Evolutionary conservation across 2,113 vertebrate species (phyloP).

Genomic region (Sander vitreus): DNA sequence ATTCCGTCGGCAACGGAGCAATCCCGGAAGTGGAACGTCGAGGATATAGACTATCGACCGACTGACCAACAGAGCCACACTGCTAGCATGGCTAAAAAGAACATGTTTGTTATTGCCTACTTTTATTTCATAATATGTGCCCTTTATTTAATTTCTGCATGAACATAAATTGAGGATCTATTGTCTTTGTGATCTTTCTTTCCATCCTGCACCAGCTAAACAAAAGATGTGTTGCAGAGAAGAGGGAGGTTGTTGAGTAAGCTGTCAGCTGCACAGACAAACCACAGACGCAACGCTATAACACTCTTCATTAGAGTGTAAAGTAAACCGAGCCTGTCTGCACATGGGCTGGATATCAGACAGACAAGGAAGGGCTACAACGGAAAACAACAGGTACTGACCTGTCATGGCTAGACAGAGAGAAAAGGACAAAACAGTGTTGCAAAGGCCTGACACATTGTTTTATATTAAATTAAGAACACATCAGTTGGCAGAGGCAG

Average conservation of each 20-base stretch:
- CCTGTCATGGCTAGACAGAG: neutral
- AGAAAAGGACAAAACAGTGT: neutral
- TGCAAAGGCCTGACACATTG: neutral
- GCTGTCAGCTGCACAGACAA: slow-evolving; percentile 39
- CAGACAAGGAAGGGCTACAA: slow-evolving; percentile 22
- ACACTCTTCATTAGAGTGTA: slow-evolving; percentile 45
- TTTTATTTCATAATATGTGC: neutral
- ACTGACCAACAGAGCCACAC: too few relatives aligned
- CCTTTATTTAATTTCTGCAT: neutral
- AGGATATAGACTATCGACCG: too few relatives aligned
- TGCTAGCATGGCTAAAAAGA: neutral
- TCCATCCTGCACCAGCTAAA: neutral
- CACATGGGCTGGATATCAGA: slow-evolving; percentile 45
- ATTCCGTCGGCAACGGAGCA: too few relatives aligned
- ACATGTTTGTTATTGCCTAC: neutral
- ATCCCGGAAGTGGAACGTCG: too few relatives aligned
- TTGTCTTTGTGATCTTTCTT: neutral
- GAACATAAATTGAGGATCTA: neutral
- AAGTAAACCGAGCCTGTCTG: slow-evolving; percentile 59
- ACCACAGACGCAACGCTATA: slow-evolving; percentile 17
- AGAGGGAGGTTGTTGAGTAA: slow-evolving; percentile 1
- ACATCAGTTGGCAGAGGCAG: neutral
- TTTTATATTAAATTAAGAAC: neutral
- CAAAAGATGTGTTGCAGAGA: neutral
- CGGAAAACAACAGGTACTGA: slow-evolving; percentile 36